Conservation (phyloP, 2,797 vertebrate genomes). For the Eulemur rubriventer region DNA sequence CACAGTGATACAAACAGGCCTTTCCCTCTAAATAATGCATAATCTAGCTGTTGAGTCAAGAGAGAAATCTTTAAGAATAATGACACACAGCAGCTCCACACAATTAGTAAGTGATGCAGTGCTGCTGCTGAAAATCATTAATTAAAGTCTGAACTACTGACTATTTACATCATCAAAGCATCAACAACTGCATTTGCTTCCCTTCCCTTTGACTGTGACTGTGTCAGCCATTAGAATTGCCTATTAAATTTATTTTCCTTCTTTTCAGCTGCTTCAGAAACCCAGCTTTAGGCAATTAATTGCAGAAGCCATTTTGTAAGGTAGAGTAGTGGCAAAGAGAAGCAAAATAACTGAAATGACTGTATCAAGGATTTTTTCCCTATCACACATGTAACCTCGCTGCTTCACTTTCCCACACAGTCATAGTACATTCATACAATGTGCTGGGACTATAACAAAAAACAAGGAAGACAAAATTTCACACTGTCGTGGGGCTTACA, state of each 20-base stretch:
- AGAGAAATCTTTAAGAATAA: background rate
- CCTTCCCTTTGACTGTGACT: background rate
- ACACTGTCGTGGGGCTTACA: background rate
- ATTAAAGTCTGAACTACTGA: slow-evolving; percentile 16
- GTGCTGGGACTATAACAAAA: background rate
- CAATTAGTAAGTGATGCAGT: background rate
- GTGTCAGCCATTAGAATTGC: background rate
- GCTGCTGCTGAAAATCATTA: background rate
- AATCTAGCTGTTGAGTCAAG: background rate
- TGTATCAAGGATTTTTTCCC: background rate
- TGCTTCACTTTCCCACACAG: background rate
- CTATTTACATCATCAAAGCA: slow-evolving; percentile 7
- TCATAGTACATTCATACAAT: background rate
- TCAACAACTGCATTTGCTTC: background rate
- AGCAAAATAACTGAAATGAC: background rate
- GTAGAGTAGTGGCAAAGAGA: background rate
- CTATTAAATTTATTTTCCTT: slow-evolving; percentile 39
- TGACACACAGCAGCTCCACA: background rate
- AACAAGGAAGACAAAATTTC: background rate
- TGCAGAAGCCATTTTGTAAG: background rate
- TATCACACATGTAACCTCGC: background rate
- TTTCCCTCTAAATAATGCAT: background rate
- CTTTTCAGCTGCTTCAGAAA: slow-evolving; percentile 4
- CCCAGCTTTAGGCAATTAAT: background rate
- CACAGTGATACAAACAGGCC: background rate